A percentile compares a stretch with the other conserved stretches of the same genome.
Evolutionary conservation across 2,113 vertebrate species (phyloP).

Genomic region (Syngnathus typhle): DNA sequence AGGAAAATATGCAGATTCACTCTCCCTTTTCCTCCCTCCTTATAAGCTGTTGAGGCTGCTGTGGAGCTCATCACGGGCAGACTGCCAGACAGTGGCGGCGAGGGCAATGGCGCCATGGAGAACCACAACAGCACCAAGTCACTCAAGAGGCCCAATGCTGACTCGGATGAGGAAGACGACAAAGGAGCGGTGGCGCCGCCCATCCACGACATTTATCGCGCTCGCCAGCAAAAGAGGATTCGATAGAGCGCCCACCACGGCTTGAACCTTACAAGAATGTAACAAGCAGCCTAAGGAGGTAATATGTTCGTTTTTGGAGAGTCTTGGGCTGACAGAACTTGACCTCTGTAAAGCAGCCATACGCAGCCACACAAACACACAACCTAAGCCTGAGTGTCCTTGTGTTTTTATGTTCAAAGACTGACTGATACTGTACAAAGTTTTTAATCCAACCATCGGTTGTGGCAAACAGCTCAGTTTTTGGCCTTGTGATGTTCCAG

Average conservation of each 20-base stretch:
- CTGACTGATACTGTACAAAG: slow-evolving; percentile 88
- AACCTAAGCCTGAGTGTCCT: slow-evolving; percentile 64
- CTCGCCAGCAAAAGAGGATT: slow-evolving; percentile 95
- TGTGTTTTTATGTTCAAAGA: slow-evolving; percentile 95
- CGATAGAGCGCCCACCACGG: slow-evolving; percentile 70
- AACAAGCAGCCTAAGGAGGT: slow-evolving; percentile 25
- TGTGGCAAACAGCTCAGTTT: slow-evolving; percentile 71
- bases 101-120: slow-evolving; percentile 90
- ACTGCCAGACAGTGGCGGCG: slow-evolving; percentile 78
- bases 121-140: slow-evolving; percentile 83
- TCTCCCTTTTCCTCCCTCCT: background rate
- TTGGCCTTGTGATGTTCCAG: slow-evolving; percentile 81
- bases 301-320: slow-evolving; percentile 21
- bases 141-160: slow-evolving; percentile 92
- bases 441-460: slow-evolving; percentile 71
- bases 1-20: background rate
- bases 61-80: slow-evolving; percentile 88
- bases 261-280: slow-evolving; percentile 48
- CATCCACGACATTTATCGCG: slow-evolving; percentile 95
- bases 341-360: slow-evolving; percentile 28
- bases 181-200: slow-evolving; percentile 93
- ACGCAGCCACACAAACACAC: slow-evolving; percentile 13
- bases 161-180: slow-evolving; percentile 95
- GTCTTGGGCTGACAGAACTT: slow-evolving; percentile 26
- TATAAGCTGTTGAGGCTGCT: slow-evolving; percentile 88